Evolutionary conservation across 92 coral and sea anemone species (phyloP).

Genomic region (Epizoanthus ramosus): DNA sequence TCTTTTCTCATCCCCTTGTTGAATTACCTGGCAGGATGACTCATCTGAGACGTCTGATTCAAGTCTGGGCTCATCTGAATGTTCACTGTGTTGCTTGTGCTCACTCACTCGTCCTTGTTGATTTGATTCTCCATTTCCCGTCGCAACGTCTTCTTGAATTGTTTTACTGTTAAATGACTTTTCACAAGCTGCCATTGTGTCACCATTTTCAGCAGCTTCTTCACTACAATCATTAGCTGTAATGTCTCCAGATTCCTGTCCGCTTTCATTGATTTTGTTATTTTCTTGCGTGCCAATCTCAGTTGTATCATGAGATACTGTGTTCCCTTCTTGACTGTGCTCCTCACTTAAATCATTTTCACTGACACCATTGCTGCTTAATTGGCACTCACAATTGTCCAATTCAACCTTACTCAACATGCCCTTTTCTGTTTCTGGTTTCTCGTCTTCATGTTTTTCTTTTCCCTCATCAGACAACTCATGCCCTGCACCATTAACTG

Average conservation of each 20-base stretch:
- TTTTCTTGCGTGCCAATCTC: neutral
- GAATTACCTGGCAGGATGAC: neutral
- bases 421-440: neutral
- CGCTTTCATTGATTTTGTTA: neutral
- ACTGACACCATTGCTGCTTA: neutral
- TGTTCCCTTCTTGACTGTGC: neutral
- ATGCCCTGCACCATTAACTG: neutral
- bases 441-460: conserved; percentile 1
- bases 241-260: neutral
- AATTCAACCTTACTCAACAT: neutral
- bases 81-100: neutral
- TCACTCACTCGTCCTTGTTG: neutral
- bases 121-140: neutral
- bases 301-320: neutral
- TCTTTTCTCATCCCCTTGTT: neutral
- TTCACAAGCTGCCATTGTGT: neutral
- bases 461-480: neutral
- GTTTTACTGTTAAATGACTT: neutral
- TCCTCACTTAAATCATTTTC: neutral
- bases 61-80: neutral
- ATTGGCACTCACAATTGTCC: neutral
- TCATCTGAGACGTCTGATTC: conserved; percentile 1
- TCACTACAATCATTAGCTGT: neutral
- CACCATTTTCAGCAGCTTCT: neutral
- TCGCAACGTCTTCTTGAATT: neutral